Evolutionary conservation across 2,797 vertebrate species (phyloP).

Genomic region (Triplophysa bombifrons): DNA sequence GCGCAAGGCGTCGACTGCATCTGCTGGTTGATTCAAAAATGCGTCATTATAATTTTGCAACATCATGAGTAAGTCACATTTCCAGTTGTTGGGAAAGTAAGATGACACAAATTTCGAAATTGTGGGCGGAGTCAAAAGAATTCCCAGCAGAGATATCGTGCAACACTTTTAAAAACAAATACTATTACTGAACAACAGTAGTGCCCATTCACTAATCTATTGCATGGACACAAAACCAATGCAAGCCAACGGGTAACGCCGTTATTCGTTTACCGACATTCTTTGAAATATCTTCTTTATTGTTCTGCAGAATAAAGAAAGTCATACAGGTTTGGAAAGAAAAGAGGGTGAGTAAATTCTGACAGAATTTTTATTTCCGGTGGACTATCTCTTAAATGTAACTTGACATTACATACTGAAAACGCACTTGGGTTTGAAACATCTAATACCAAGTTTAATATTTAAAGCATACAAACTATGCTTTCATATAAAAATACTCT

Average conservation of each 20-base stretch:
- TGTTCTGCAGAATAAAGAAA: too few species aligned
- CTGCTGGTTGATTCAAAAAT: slow-evolving; percentile 42
- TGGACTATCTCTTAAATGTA: background rate
- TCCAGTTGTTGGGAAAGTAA: slow-evolving; percentile 55
- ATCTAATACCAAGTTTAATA: too few species aligned
- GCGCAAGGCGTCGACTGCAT: slow-evolving; percentile 64
- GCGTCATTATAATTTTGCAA: slow-evolving; percentile 40
- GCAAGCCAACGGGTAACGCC: too few species aligned
- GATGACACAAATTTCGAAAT: slow-evolving; percentile 54
- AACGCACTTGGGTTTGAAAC: slow-evolving; percentile 10
- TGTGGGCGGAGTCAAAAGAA: slow-evolving; percentile 35
- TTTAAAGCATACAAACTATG: background rate
- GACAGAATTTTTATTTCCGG: too few species aligned
- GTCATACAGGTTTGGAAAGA: too few species aligned
- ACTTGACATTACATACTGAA: slow-evolving; percentile 17
- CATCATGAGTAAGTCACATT: slow-evolving; percentile 36
- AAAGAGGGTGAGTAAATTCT: too few species aligned
- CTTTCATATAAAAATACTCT: slow-evolving; percentile 31
- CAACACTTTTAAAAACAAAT: slow-evolving; percentile 4
- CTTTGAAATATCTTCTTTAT: too few species aligned
- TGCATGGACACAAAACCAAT: too few species aligned
- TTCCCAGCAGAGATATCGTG: too few species aligned
- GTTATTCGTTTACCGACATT: too few species aligned
- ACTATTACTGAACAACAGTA: too few species aligned
- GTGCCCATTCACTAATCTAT: too few species aligned